A percentile compares a stretch with the other conserved stretches of the same genome.
Evolutionary conservation across 2,113 vertebrate species (phyloP).

Genomic region (Cryptomyrus ogoouensis): DNA sequence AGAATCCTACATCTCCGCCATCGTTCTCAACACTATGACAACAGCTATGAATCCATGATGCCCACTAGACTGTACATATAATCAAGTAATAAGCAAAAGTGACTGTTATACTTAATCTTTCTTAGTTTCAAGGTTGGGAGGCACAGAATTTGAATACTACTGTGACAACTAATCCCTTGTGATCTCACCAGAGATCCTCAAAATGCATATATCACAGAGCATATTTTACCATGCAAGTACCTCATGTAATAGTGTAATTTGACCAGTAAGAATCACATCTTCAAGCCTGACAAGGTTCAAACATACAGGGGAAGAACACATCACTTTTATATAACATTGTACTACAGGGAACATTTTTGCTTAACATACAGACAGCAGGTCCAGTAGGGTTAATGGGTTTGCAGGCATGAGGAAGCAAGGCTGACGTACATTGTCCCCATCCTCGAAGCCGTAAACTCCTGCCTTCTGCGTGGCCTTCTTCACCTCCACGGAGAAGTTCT

Average conservation of each 20-base stretch:
- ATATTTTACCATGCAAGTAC: background rate
- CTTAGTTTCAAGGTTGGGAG: background rate
- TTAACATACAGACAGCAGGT: background rate
- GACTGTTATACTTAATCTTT: background rate
- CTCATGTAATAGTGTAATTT: slow-evolving; percentile 4
- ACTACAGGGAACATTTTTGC: background rate
- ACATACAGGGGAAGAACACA: background rate
- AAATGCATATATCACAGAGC: background rate
- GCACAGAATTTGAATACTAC: background rate
- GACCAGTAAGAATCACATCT: background rate
- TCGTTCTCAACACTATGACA: background rate
- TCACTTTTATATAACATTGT: background rate
- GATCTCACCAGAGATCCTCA: background rate
- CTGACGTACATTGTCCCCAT: slow-evolving; percentile 84
- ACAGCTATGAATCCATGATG: slow-evolving; percentile 21
- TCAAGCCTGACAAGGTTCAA: background rate
- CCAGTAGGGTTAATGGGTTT: background rate
- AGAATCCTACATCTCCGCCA: background rate
- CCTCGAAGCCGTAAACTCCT: slow-evolving; percentile 59
- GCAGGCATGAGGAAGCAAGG: background rate
- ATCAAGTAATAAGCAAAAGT: background rate
- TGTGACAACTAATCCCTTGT: background rate
- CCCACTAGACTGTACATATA: background rate
- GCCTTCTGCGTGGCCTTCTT: slow-evolving; percentile 74
- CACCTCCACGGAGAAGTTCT: slow-evolving; percentile 89